Conservation (phyloP, 2,113 vertebrate species). For the Sinosuthora webbiana region DNA sequence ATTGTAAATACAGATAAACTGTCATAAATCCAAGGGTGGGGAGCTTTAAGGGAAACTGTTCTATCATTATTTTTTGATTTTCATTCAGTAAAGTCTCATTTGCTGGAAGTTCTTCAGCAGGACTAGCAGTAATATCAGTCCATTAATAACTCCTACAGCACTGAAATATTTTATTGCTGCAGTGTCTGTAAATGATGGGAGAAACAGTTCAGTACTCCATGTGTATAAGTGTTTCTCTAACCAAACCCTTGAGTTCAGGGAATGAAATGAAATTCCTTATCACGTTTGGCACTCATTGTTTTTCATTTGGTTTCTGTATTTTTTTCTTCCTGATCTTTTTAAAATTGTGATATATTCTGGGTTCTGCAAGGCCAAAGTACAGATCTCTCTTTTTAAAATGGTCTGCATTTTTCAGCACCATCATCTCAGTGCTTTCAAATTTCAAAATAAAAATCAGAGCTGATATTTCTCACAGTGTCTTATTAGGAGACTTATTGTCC, state of each 20-base stretch:
- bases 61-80: background rate
- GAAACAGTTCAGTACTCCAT: background rate
- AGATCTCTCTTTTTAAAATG: background rate
- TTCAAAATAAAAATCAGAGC: background rate
- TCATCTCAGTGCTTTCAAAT: background rate
- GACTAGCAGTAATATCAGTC: background rate
- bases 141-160: background rate
- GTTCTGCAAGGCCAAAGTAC: background rate
- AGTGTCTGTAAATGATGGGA: background rate
- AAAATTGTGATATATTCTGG: background rate
- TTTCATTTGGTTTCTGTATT: background rate
- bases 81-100: background rate
- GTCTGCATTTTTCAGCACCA: background rate
- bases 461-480: background rate
- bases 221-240: background rate
- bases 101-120: background rate
- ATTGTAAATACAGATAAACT: background rate
- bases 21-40: background rate
- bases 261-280: background rate
- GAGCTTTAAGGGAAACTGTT: background rate
- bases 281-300: background rate
- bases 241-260: background rate
- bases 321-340: background rate
- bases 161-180: background rate
- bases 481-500: background rate